These are phyloP conservation scores for Nephrotoma guestfalica DNA, from an alignment of 2,888 invertebrate species.

Conservation along the genomic window DNA sequence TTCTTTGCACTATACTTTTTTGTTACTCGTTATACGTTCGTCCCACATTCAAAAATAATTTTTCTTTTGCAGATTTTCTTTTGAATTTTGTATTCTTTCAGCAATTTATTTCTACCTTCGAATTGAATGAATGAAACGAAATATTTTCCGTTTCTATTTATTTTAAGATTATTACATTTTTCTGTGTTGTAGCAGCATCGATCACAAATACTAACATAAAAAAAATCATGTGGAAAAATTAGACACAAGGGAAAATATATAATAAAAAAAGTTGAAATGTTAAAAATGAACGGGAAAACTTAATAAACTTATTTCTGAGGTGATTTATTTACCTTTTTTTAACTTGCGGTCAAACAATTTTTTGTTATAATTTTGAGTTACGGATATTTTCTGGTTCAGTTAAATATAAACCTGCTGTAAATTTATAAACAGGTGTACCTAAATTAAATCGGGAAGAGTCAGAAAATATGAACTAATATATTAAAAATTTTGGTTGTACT, in stretches of 20 bases:
- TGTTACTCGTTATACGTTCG: neutral
- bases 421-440: neutral
- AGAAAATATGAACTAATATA: neutral
- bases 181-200: neutral
- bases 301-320: neutral
- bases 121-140: neutral
- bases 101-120: neutral
- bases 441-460: neutral
- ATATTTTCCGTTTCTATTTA: neutral
- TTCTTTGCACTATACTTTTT: neutral
- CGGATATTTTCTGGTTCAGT: neutral
- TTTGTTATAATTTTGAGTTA: neutral
- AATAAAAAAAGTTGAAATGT: neutral
- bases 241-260: neutral
- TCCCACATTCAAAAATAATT: neutral
- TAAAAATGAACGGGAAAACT: neutral
- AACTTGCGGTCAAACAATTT: neutral
- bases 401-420: neutral
- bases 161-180: neutral
- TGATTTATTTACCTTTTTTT: neutral
- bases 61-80: neutral
- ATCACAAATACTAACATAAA: neutral
- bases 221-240: neutral
- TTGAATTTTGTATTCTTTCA: neutral
- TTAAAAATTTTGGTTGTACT: too few species aligned